Conservation (phyloP, 2,888 invertebrate genomes). For the Dicyrtomina minuta region DNA sequence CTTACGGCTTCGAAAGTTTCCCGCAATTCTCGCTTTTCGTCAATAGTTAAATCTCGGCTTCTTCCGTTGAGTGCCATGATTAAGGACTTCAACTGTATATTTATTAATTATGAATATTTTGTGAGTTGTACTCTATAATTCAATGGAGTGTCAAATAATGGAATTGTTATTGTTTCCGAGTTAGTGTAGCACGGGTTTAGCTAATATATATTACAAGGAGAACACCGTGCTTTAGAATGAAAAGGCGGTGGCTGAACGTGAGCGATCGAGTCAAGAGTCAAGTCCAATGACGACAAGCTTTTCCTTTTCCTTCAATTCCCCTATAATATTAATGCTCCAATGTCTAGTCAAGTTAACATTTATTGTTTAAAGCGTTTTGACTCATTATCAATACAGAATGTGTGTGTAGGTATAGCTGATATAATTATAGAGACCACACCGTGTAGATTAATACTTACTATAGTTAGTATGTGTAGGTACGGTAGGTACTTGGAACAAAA, state of each 20-base stretch:
- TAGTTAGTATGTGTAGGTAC: too few relatives aligned
- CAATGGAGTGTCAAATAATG: not conserved
- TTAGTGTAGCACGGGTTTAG: not conserved
- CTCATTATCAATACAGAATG: too few relatives aligned
- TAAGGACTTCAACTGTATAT: not conserved
- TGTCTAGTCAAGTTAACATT: not conserved
- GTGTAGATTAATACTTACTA: too few relatives aligned
- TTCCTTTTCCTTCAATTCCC: not conserved
- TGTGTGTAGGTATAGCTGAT: too few relatives aligned
- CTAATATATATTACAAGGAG: not conserved
- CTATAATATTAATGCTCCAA: not conserved
- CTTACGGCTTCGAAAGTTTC: constrained; percentile 75
- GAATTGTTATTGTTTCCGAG: not conserved
- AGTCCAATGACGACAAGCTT: constrained; percentile 9
- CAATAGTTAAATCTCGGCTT: constrained; percentile 63
- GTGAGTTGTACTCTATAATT: not conserved
- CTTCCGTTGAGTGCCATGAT: constrained; percentile 27
- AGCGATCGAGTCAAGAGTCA: constrained; percentile 4
- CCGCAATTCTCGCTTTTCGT: constrained; percentile 73
- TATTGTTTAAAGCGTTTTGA: not conserved
- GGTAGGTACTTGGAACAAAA: too few relatives aligned
- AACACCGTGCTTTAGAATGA: constrained; percentile 11
- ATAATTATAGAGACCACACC: too few relatives aligned
- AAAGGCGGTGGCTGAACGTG: constrained; percentile 13
- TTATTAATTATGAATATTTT: not conserved